These are phyloP conservation scores for Oriolus oriolus DNA, from an alignment of 2,113 vertebrate genomes.

Conservation along the genomic window DNA sequence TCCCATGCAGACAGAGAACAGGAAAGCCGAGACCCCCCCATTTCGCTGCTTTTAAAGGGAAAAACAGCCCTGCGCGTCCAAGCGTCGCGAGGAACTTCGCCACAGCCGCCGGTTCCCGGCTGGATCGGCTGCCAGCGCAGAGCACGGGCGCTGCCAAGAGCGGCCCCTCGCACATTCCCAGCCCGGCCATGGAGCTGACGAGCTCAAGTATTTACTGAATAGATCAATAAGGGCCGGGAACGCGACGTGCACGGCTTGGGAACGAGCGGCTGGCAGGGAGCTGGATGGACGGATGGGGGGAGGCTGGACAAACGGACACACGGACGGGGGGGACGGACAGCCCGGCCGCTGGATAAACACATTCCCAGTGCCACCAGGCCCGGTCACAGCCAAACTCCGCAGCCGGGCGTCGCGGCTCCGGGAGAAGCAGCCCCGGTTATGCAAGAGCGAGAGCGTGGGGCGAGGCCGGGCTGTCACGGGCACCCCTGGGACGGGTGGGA, in stretches of 20 bases:
- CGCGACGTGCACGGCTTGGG: constrained; percentile 22
- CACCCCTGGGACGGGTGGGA: neutral
- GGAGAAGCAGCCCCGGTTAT: neutral
- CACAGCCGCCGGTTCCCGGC: neutral
- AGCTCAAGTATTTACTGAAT: constrained; percentile 3
- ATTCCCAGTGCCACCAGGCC: neutral
- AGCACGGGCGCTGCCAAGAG: neutral
- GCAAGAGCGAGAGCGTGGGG: neutral
- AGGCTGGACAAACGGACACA: neutral
- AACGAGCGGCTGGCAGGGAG: neutral
- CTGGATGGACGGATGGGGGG: neutral
- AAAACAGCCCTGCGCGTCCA: neutral
- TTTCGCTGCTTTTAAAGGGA: neutral
- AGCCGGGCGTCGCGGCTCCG: neutral
- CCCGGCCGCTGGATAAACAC: neutral
- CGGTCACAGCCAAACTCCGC: neutral
- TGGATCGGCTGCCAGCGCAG: neutral
- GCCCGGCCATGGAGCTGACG: neutral
- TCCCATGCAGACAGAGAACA: neutral
- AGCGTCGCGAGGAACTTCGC: neutral
- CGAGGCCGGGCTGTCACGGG: neutral
- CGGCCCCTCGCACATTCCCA: neutral
- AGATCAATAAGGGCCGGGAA: neutral
- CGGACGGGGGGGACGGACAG: neutral
- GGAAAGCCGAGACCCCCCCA: neutral